phyloP scores from a whole-genome alignment of 2,888 invertebrate genomes.

The Bruchidius siliquastri region DNA sequence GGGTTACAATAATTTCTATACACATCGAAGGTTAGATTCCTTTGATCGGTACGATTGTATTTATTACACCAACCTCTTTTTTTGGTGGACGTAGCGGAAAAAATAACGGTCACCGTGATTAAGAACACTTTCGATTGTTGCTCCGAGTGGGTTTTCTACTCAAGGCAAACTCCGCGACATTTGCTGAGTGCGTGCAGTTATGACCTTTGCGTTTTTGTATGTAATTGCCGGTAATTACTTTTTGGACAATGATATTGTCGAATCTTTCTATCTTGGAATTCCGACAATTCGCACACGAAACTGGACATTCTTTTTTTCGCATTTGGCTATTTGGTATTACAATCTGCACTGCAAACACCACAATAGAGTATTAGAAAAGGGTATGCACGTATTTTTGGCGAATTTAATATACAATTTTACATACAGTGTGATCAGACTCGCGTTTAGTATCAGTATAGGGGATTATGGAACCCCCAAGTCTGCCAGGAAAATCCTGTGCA shows the following conservation, averaged over 20 bases:
- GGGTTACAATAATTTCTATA: neutral
- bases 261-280: no score
- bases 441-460: no score
- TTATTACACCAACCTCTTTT: neutral
- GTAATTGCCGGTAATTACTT: neutral
- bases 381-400: no score
- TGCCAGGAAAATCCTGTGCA: no score
- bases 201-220: neutral
- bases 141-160: neutral
- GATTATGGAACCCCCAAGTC: no score
- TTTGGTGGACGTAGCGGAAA: neutral
- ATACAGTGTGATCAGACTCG: no score
- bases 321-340: no score
- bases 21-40: neutral
- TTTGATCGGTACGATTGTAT: neutral
- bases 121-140: neutral
- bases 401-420: no score
- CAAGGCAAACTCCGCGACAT: neutral
- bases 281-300: no score
- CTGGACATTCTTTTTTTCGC: no score
- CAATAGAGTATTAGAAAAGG: no score
- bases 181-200: neutral
- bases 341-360: no score
- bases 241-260: neutral
- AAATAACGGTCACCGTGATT: neutral